These are phyloP conservation scores for Danio aesculapii DNA, from an alignment of 2,797 vertebrate genomes.

Conservation along the genomic window DNA sequence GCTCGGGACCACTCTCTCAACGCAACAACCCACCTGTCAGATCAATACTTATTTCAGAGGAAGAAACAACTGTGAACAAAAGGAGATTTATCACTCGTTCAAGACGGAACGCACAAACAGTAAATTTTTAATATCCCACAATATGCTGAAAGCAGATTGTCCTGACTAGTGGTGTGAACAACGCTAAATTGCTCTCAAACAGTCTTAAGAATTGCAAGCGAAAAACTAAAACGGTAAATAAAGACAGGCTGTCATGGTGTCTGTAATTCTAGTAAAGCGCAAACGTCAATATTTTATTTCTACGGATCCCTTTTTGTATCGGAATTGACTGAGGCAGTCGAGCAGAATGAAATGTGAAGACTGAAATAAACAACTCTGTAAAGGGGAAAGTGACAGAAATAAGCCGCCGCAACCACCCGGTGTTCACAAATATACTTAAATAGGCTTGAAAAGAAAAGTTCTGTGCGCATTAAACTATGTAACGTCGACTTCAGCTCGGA, in stretches of 20 bases:
- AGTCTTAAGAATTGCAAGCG: neutral
- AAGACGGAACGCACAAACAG: neutral
- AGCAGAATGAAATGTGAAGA: constrained; percentile 42
- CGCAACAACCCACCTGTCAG: constrained; percentile 57
- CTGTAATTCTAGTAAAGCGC: constrained; percentile 32
- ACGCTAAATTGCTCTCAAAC: constrained; percentile 47
- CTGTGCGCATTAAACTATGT: neutral
- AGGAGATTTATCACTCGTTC: constrained; percentile 53
- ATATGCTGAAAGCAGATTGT: constrained; percentile 19
- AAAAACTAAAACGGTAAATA: constrained; percentile 47
- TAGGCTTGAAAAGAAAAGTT: neutral
- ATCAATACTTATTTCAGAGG: constrained; percentile 62
- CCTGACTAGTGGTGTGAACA: constrained; percentile 1
- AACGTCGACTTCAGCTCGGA: neutral
- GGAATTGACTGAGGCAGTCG: constrained; percentile 44
- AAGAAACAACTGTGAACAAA: constrained; percentile 57
- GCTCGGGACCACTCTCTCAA: constrained; percentile 48
- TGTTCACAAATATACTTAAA: neutral
- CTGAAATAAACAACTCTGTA: constrained; percentile 51
- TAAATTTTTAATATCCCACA: constrained; percentile 43
- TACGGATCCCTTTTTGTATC: constrained; percentile 43
- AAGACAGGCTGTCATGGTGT: constrained; percentile 35
- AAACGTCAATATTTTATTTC: constrained; percentile 55
- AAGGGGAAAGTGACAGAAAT: constrained; percentile 37
- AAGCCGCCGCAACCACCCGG: neutral